A percentile compares a stretch with the other conserved stretches of the same genome.
These are phyloP conservation scores for Sylvietta virens DNA, from an alignment of 2,113 vertebrate genomes.

Conservation along the genomic window DNA sequence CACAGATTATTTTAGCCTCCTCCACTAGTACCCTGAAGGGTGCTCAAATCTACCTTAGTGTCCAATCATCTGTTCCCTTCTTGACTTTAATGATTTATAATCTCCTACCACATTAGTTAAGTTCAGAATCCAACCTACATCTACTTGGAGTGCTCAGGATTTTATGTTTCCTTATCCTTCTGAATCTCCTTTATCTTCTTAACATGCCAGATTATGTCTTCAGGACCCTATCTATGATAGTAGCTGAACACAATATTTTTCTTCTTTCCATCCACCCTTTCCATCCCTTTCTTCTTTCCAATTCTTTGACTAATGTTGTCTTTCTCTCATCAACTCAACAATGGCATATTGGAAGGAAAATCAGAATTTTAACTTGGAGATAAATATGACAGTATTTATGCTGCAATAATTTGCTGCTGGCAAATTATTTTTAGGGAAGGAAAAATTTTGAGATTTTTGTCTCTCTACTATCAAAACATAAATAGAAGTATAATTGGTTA, in stretches of 20 bases:
- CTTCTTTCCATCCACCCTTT: not conserved
- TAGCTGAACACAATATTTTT: not conserved
- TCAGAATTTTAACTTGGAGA: not conserved
- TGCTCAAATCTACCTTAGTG: not conserved
- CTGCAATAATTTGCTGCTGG: not conserved
- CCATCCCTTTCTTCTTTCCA: not conserved
- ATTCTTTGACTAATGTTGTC: not conserved
- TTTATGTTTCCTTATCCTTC: not conserved
- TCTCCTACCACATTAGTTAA: not conserved
- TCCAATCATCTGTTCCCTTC: not conserved
- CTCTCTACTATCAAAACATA: not conserved
- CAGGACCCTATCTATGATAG: not conserved
- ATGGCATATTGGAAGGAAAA: not conserved
- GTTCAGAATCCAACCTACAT: not conserved
- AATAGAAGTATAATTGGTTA: not conserved
- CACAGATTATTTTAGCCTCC: not conserved
- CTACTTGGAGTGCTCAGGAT: not conserved
- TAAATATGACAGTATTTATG: not conserved
- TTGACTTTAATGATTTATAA: not conserved
- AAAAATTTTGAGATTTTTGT: not conserved
- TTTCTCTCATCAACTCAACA: not conserved
- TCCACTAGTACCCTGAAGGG: not conserved
- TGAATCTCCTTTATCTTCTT: not conserved
- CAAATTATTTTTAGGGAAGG: not conserved
- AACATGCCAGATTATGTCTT: not conserved